These are phyloP conservation scores for Anniella stebbinsi DNA, from an alignment of 2,797 vertebrate species.

Conservation along the genomic window DNA sequence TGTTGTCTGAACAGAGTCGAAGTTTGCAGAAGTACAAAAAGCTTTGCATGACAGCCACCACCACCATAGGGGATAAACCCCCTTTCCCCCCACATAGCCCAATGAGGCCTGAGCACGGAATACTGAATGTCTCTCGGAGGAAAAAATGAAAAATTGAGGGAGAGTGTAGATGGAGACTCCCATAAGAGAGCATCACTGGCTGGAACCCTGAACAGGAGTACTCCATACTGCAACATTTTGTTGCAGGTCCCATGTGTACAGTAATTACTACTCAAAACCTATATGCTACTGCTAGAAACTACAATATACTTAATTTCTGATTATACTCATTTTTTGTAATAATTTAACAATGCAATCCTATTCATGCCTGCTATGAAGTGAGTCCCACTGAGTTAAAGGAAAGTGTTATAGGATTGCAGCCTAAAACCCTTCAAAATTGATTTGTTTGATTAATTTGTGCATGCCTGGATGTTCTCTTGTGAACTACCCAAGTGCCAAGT, in stretches of 20 bases:
- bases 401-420: not conserved
- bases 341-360: constrained; percentile 4
- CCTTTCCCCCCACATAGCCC: not conserved
- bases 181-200: not conserved
- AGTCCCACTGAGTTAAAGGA: not conserved
- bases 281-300: not conserved
- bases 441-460: constrained; percentile 70
- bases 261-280: constrained; percentile 32
- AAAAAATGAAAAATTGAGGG: not conserved
- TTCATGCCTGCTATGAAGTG: not conserved
- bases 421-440: constrained; percentile 55
- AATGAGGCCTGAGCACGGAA: not conserved
- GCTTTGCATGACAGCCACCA: not conserved
- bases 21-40: not conserved
- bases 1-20: no score
- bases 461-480: constrained; percentile 63
- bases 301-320: constrained; percentile 45
- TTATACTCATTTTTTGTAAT: constrained; percentile 41
- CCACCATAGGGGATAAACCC: not conserved
- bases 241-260: not conserved
- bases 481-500: constrained; percentile 66
- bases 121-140: not conserved
- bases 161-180: not conserved
- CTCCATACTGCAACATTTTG: not conserved
- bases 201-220: not conserved